Percentiles rank a stretch among this genome's conserved stretches.
Evolutionary conservation across 2,797 vertebrate genomes (phyloP).

Genomic region (Gallinago stenura): DNA sequence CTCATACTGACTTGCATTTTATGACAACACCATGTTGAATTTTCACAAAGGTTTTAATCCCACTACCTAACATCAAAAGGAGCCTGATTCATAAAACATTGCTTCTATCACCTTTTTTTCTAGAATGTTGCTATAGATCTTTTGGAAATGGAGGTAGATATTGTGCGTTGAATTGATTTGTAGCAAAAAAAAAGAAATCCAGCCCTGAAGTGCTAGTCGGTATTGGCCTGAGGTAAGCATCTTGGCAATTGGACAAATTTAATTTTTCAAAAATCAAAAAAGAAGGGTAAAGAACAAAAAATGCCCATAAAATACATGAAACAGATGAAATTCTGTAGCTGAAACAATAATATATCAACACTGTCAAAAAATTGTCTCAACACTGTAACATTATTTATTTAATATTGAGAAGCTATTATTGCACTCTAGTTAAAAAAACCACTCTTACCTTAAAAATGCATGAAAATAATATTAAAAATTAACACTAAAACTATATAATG

Average conservation of each 20-base stretch:
- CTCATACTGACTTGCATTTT: not conserved
- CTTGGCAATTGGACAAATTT: not conserved
- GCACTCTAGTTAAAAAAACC: slow-evolving; percentile 42
- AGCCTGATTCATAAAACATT: slow-evolving; percentile 65
- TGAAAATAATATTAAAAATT: slow-evolving; percentile 76
- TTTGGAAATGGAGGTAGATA: slow-evolving; percentile 10
- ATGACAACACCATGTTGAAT: slow-evolving; percentile 26
- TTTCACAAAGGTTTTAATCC: slow-evolving; percentile 55
- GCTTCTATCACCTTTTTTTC: not conserved
- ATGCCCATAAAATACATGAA: slow-evolving; percentile 8
- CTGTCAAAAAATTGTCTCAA: slow-evolving; percentile 66
- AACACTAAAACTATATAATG: slow-evolving; percentile 61
- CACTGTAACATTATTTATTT: slow-evolving; percentile 72
- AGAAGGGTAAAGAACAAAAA: not conserved
- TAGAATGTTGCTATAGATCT: slow-evolving; percentile 32
- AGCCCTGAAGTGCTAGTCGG: not conserved
- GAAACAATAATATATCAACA: slow-evolving; percentile 60
- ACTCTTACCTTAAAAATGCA: slow-evolving; percentile 68
- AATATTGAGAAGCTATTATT: slow-evolving; percentile 70
- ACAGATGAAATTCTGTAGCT: slow-evolving; percentile 25
- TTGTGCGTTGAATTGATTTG: not conserved
- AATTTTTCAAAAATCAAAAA: slow-evolving; percentile 13
- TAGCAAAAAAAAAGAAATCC: not conserved
- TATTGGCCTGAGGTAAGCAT: not conserved
- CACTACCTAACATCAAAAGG: slow-evolving; percentile 37